Base-by-base conservation (phyloP, 2,797 vertebrate genomes). In the Crax fasciolata region DNA sequence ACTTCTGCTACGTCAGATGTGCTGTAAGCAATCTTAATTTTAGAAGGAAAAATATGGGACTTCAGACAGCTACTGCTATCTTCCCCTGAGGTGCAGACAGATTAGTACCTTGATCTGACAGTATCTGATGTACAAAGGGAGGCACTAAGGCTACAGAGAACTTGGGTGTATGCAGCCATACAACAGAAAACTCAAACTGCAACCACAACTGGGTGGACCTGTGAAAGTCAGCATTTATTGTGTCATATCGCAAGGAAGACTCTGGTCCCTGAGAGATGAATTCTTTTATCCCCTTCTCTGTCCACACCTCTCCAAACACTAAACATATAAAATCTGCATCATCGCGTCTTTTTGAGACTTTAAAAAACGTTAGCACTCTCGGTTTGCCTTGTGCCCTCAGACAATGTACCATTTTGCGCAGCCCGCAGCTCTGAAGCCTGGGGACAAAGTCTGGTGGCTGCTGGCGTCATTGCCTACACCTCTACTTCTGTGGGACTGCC, bases 391-490 rank as follows among this genome's bases (percentile, higher is more conserved):
- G 44, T 6, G 21, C 5, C 10, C 20, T 41, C 28, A 48, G 55
- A 55, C 39, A n/a, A 2, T 43, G 61, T 17, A 9, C 17, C 32
- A 18, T 59, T 57, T 32, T 57, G 55, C n/a, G n/a, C n/a, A 19
- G 55, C n/a, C 55, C 32, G n/a, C n/a, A 32, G n/a, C 55, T 57
- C n/a, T 57, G n/a, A 19, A 32, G 55, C 65, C 63, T 30, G 27
- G 2, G 2, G 78, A 81, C 84, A 10, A 77, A 68, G 28, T 76
- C 41, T 55, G 35, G 79, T 17, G 77, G 72, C 48, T 55, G 70
- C 75, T 59, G 72, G 70, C 84, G 68, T 13, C 62, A 62, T 84
- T 61, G 35, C 86, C 84, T 90, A 80, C 35, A 63, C 67, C 91
- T 39, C 72, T 0, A 24, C 18, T 84, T 80, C 85, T 73, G 49